Conservation (phyloP, 2,888 invertebrate genomes). For the Malthinus seriepunctatus region DNA sequence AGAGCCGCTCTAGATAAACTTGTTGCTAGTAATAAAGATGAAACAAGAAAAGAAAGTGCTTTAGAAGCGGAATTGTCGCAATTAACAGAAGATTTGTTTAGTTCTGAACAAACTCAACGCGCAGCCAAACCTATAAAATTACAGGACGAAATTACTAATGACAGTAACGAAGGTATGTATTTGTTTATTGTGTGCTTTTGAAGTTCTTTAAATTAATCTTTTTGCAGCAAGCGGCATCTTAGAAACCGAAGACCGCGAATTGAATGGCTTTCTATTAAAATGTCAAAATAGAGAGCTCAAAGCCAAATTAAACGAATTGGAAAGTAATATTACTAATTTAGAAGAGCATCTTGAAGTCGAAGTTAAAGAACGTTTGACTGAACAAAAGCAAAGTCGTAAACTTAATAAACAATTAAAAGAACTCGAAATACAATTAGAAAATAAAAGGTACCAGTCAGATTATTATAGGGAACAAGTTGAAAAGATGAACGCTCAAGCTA, state of each 20-base stretch:
- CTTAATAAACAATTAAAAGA: too few species aligned
- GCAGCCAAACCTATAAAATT: too few species aligned
- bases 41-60: conserved; percentile 83
- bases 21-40: conserved; percentile 77
- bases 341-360: conserved; percentile 90
- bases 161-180: too few species aligned
- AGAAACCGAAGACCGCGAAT: conserved; percentile 96
- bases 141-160: too few species aligned
- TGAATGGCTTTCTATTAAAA: conserved; percentile 89
- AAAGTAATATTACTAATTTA: conserved; percentile 90
- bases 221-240: conserved; percentile 66
- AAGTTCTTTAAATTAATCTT: neutral
- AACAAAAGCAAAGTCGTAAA: too few species aligned
- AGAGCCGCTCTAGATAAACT: conserved; percentile 83
- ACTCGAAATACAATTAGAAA: too few species aligned
- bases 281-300: conserved; percentile 96
- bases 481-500: too few species aligned
- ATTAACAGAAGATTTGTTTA: conserved; percentile 77
- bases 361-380: neutral
- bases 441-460: too few species aligned
- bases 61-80: conserved; percentile 87
- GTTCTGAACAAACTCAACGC: conserved; percentile 83
- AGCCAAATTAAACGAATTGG: conserved; percentile 92
- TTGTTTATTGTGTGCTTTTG: too few species aligned
- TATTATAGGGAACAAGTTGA: too few species aligned